Conservation (phyloP, 2,797 vertebrate species). For the Acipenser transmontanus region DNA sequence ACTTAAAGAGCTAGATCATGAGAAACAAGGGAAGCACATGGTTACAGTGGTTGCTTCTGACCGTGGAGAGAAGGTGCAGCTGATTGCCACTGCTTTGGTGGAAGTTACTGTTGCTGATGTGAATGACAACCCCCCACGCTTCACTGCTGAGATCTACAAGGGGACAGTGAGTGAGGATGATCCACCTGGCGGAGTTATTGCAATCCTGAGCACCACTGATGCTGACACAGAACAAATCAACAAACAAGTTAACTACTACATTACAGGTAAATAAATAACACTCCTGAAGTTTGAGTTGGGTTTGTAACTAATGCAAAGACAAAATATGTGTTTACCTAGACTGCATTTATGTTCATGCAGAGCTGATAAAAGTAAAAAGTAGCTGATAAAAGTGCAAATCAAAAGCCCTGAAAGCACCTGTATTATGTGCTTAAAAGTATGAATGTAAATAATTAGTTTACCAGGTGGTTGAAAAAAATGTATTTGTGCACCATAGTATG, state of each 20-base stretch:
- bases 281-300: no score
- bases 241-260: slow-evolving; percentile 84
- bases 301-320: no score
- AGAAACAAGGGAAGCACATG: slow-evolving; percentile 64
- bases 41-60: slow-evolving; percentile 77
- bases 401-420: no score
- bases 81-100: slow-evolving; percentile 69
- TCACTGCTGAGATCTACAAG: slow-evolving; percentile 95
- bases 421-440: no score
- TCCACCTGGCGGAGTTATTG: slow-evolving; percentile 81
- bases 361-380: no score
- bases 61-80: slow-evolving; percentile 76
- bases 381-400: no score
- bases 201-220: slow-evolving; percentile 89
- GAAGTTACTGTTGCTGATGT: slow-evolving; percentile 84
- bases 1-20: slow-evolving; percentile 84
- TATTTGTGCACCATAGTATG: no score
- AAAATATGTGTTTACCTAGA: no score
- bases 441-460: no score
- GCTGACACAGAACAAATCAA: slow-evolving; percentile 84
- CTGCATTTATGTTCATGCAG: no score
- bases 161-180: slow-evolving; percentile 96
- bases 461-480: no score
- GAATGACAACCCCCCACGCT: slow-evolving; percentile 89
- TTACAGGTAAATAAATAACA: slow-evolving; percentile 73